A percentile compares a stretch with the other conserved stretches of the same genome.
These are phyloP conservation scores for Eurystomus glaucurus DNA, from an alignment of 2,797 vertebrate genomes.

Conservation along the genomic window DNA sequence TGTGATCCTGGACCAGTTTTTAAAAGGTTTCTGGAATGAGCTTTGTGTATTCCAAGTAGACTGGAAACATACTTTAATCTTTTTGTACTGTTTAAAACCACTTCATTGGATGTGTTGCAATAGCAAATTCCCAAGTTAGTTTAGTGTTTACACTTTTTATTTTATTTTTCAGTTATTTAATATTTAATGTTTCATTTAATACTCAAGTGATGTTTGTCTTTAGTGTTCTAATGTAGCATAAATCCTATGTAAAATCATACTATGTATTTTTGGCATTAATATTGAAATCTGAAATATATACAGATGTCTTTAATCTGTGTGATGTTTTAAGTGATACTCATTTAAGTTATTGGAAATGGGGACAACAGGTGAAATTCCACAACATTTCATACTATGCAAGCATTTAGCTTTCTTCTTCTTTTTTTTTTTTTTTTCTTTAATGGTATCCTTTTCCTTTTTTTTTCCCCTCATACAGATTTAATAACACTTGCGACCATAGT, in stretches of 20 bases:
- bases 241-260: conserved; percentile 97
- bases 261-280: conserved; percentile 99
- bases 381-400: conserved; percentile 84
- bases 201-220: conserved; percentile 96
- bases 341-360: conserved; percentile 83
- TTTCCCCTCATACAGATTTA: background rate
- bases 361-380: conserved; percentile 80
- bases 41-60: conserved; percentile 93
- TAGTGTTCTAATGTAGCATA: conserved; percentile 98
- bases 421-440: conserved; percentile 13
- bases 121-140: conserved; percentile 93
- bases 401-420: conserved; percentile 53
- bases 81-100: conserved; percentile 98
- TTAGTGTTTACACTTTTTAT: conserved; percentile 98
- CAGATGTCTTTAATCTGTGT: conserved; percentile 90
- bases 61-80: conserved; percentile 93
- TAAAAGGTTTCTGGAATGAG: conserved; percentile 86
- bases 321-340: conserved; percentile 84
- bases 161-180: conserved; percentile 98
- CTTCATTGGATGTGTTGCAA: conserved; percentile 98
- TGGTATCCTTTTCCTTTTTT: background rate
- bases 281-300: conserved; percentile 98
- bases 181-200: conserved; percentile 99
- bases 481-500: background rate
- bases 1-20: conserved; percentile 88